Base-by-base conservation (phyloP, 2,888 invertebrate genomes). In the Byasa hedistus region DNA sequence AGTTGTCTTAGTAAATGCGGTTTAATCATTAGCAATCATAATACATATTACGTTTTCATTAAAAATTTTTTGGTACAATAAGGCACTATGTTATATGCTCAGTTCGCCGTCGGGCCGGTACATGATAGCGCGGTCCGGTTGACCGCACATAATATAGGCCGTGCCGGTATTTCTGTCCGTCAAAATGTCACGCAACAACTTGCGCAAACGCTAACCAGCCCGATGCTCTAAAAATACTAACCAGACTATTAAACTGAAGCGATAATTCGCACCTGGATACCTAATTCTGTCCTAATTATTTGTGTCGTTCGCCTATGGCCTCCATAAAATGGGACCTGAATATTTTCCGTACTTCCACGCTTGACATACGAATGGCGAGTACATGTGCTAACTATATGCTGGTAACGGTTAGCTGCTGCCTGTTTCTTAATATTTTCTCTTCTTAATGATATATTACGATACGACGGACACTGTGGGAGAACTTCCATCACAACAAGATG, bases 81-180 rank as follows among this genome's bases (percentile, higher is more conserved):
- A 48, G 56, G 56, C 60, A 39, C 8, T 59, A 27, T 59, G 60
- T 27, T 27, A 19, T 27, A 19, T 21, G 52, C 8, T 54, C 56
- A 62, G 24, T 56, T 22, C 24, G 21, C 27, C 62, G 62, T 15
- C 48, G 10, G 24, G 51, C 23, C 64, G 58, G 52, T 23, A 52
- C 36, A 57, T 63, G 66, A 66, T 64, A 66, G 64, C 36, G 61
- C 61, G 55, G 24, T 57, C 66, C 56, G 61, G 55, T 57, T 61
- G 63, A 63, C 58, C 65, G 61, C 66, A 63, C 61, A 59, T 57
- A 62, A 77, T 74, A 74, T 75, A 79, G 79, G 75, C 73, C 75
- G 75, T 73, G 74, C 76, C 81, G 86, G 88, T 89, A 90, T 90
- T 90, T 87, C 84, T 83, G 89, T 84, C 72, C 85, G 79, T 82